A percentile compares a stretch with the other conserved stretches of the same genome.
phyloP scores from a whole-genome alignment of 2,797 vertebrate species.

The Apodemus agrarius region DNA sequence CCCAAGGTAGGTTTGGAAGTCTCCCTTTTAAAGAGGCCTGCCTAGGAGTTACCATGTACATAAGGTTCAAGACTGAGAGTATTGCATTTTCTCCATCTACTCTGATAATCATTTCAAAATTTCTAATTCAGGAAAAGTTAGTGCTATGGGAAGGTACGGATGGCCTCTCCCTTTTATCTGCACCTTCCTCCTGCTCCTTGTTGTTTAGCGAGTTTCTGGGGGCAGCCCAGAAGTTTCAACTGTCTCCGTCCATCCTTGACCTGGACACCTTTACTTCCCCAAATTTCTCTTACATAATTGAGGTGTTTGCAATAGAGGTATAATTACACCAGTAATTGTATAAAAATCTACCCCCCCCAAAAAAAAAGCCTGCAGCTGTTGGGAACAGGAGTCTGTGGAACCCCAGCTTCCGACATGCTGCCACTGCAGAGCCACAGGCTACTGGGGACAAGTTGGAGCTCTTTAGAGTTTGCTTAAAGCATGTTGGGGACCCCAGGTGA shows the following conservation, averaged over 20 bases:
- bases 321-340: background rate
- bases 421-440: background rate
- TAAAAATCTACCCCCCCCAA: background rate
- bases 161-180: background rate
- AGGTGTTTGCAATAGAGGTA: background rate
- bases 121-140: background rate
- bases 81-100: background rate
- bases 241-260: background rate
- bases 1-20: background rate
- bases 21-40: background rate
- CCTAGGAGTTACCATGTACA: background rate
- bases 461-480: conserved; percentile 40
- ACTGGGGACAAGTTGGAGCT: background rate
- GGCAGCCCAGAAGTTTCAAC: background rate
- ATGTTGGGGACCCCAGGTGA: conserved; percentile 69
- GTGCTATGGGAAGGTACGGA: background rate
- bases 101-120: background rate
- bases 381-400: background rate
- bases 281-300: background rate
- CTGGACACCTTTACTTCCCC: background rate
- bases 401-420: background rate
- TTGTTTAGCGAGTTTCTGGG: background rate
- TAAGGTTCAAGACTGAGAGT: background rate
- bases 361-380: background rate
- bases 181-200: background rate